Conservation (phyloP, 1,140 invertebrate species). For the Magallana ariakensis region DNA sequence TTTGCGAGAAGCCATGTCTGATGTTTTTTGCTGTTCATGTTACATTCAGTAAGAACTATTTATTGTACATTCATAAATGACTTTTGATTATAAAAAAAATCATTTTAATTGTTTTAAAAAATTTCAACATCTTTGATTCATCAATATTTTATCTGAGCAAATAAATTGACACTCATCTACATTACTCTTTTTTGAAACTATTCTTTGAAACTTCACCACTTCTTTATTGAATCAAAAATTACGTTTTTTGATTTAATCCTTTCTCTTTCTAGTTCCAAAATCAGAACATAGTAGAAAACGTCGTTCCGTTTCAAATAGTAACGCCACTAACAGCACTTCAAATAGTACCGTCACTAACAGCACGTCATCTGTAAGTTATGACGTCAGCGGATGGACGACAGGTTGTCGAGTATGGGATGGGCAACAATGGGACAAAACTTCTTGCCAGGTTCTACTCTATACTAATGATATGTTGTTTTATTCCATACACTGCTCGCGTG, state of each 20-base stretch:
- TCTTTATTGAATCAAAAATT: no score
- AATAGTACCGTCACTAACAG: not conserved
- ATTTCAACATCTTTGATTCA: no score
- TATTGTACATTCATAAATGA: no score
- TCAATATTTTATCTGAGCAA: no score
- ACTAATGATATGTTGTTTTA: no score
- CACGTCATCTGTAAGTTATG: constrained; percentile 27
- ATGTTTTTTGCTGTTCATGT: constrained; percentile 43
- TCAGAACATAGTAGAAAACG: not conserved
- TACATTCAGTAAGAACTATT: constrained; percentile 3
- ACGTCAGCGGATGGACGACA: constrained; percentile 26
- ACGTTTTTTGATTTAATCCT: not conserved
- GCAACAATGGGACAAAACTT: constrained; percentile 46
- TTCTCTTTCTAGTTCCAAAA: not conserved
- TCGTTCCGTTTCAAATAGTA: not conserved
- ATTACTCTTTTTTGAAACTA: no score
- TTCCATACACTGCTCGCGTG: no score
- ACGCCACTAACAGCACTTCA: no score
- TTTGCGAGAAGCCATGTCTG: constrained; percentile 2
- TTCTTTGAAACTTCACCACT: no score
- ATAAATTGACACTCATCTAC: no score
- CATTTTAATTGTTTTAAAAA: no score
- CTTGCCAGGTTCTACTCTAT: constrained; percentile 37
- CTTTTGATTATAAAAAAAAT: no score
- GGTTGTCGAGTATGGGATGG: constrained; percentile 55